phyloP scores from a whole-genome alignment of 2,113 vertebrate genomes.

The Eudyptes chrysolophus region DNA sequence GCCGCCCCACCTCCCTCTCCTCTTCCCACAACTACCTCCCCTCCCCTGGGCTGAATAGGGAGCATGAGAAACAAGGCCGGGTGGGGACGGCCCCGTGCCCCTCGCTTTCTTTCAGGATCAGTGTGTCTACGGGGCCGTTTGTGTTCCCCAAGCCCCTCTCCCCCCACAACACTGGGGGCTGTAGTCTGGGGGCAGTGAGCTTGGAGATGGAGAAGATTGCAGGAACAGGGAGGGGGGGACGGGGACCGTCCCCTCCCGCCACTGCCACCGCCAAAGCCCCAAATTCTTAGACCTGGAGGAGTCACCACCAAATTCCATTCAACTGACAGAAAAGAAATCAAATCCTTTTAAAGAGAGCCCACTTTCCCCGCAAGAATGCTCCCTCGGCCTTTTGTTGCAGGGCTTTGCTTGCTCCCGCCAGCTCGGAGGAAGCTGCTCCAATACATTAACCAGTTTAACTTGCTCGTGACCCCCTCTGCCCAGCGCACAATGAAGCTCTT shows the following conservation, averaged over 20 bases:
- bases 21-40: neutral
- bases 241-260: neutral
- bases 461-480: slow-evolving; percentile 66
- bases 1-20: neutral
- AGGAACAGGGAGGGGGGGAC: neutral
- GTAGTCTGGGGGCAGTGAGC: neutral
- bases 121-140: neutral
- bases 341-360: slow-evolving; percentile 73
- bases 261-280: slow-evolving; percentile 32
- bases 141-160: neutral
- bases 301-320: slow-evolving; percentile 80
- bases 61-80: slow-evolving; percentile 54
- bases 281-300: slow-evolving; percentile 72
- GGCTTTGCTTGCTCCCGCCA: slow-evolving; percentile 58
- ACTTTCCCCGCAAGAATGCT: slow-evolving; percentile 70
- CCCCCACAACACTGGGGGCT: neutral
- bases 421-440: slow-evolving; percentile 63
- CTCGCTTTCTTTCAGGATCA: slow-evolving; percentile 45
- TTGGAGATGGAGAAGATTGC: slow-evolving; percentile 46
- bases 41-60: slow-evolving; percentile 1
- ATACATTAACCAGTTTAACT: slow-evolving; percentile 77
- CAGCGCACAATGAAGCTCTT: slow-evolving; percentile 43
- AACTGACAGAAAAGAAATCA: slow-evolving; percentile 77
- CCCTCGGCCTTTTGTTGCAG: slow-evolving; percentile 58
- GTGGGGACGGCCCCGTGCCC: neutral